Evolutionary conservation across 2,888 invertebrate species (phyloP).

Genomic region (Caenorhabditis wallacei): DNA sequence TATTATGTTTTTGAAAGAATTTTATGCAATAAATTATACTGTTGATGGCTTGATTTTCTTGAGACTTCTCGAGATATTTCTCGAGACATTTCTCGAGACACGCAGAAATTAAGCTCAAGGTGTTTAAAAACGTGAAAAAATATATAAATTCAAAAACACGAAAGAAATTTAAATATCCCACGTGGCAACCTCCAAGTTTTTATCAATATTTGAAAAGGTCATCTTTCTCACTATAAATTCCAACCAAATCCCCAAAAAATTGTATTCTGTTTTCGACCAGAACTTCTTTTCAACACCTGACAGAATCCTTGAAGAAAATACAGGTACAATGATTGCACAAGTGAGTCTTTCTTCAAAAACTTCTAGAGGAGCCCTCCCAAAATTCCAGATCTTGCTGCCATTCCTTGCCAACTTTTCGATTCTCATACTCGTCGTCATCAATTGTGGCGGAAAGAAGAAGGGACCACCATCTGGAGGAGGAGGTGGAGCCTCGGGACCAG

Average conservation of each 20-base stretch:
- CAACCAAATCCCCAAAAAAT: neutral
- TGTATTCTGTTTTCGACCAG: neutral
- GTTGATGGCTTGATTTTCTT: neutral
- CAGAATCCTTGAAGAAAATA: neutral
- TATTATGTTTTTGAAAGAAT: neutral
- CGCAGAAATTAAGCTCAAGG: too few species aligned
- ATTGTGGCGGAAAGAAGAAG: slow-evolving; percentile 12
- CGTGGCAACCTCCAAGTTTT: neutral
- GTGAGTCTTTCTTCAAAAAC: neutral
- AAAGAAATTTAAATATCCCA: too few species aligned
- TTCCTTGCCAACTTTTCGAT: slow-evolving; percentile 9
- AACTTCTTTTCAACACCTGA: neutral
- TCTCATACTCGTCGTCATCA: neutral
- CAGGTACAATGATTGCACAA: slow-evolving; percentile 7
- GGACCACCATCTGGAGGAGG: neutral
- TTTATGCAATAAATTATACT: slow-evolving; percentile 2
- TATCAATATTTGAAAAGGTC: neutral
- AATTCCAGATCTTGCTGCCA: slow-evolving; percentile 3
- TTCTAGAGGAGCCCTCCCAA: too few species aligned
- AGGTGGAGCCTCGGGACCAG: neutral
- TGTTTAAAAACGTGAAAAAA: too few species aligned
- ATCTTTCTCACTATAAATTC: neutral
- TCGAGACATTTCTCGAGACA: too few species aligned
- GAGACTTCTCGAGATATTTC: too few species aligned
- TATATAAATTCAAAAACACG: too few species aligned